These are phyloP conservation scores for Danaus melanippus DNA, from an alignment of 1,140 invertebrate genomes.

Conservation along the genomic window DNA sequence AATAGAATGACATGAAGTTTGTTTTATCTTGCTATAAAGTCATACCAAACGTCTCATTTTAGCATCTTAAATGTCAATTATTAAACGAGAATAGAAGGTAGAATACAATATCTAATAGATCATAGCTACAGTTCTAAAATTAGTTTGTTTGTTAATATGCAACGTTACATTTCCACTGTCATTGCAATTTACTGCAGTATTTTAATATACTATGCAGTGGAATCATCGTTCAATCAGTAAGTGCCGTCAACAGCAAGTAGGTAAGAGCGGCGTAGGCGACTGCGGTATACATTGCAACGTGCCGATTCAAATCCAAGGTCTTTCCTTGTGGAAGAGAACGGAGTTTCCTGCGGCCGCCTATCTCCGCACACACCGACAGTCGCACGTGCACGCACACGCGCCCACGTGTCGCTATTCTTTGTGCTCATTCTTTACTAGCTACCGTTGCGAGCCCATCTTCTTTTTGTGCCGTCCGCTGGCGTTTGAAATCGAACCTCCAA, in stretches of 20 bases:
- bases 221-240: conserved; percentile 56
- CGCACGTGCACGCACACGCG: conserved; percentile 61
- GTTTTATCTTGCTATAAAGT: too few relatives aligned
- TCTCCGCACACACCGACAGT: conserved; percentile 60
- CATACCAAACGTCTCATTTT: too few relatives aligned
- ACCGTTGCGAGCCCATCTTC: conserved; percentile 61
- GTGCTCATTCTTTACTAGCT: conserved; percentile 61
- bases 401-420: conserved; percentile 63
- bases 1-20: too few relatives aligned
- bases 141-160: too few relatives aligned
- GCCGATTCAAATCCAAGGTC: conserved; percentile 71
- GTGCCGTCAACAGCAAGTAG: conserved; percentile 46
- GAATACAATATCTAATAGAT: too few relatives aligned
- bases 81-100: too few relatives aligned
- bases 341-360: conserved; percentile 71
- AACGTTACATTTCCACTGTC: conserved; percentile 12
- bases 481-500: conserved; percentile 55
- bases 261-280: conserved; percentile 65
- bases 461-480: conserved; percentile 60
- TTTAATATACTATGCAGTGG: conserved; percentile 35
- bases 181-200: conserved; percentile 17
- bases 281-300: conserved; percentile 67
- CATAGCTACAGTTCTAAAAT: too few relatives aligned
- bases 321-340: conserved; percentile 74
- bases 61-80: too few relatives aligned